These are phyloP conservation scores for Lampropteryx suffumata DNA, from an alignment of 2,888 invertebrate species.

Conservation along the genomic window DNA sequence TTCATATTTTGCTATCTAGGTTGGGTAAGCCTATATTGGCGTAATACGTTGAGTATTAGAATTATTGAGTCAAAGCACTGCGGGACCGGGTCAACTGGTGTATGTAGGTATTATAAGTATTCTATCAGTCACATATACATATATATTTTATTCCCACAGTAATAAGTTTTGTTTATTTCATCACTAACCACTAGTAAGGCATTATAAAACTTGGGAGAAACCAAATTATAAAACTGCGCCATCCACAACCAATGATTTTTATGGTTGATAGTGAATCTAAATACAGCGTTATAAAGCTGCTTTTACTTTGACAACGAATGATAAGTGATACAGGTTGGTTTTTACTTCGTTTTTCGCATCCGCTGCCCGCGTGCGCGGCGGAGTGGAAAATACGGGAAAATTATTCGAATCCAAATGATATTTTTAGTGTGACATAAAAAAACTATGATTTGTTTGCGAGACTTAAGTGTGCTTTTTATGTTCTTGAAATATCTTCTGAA, in stretches of 20 bases:
- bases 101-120: too few species aligned
- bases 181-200: too few species aligned
- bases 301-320: not conserved
- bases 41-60: too few species aligned
- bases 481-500: constrained; percentile 7
- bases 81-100: too few species aligned
- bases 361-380: constrained; percentile 23
- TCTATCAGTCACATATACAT: too few species aligned
- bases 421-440: constrained; percentile 34
- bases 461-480: constrained; percentile 21
- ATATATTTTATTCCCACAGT: too few species aligned
- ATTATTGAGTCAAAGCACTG: too few species aligned
- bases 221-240: too few species aligned
- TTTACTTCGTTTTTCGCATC: constrained; percentile 1
- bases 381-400: constrained; percentile 40
- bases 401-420: constrained; percentile 40
- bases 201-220: too few species aligned
- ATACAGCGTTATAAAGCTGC: not conserved
- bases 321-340: not conserved
- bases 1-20: too few species aligned
- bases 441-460: constrained; percentile 24
- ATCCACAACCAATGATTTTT: not conserved
- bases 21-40: too few species aligned
- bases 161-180: too few species aligned
- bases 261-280: not conserved